These are phyloP conservation scores for Poecilobothrus nobilitatus DNA, from an alignment of 2,888 invertebrate species.

Conservation along the genomic window DNA sequence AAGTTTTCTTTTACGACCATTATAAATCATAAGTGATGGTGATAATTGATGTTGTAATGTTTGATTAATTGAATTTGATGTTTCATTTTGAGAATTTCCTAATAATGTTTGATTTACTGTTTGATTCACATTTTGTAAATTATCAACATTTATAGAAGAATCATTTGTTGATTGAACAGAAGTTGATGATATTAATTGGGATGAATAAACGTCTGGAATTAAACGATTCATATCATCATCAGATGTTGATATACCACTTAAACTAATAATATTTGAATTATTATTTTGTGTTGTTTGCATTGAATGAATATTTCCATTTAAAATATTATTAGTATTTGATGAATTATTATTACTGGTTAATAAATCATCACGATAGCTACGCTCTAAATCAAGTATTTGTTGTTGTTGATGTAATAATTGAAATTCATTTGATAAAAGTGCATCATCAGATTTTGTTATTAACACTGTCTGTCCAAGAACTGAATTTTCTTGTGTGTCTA, in stretches of 20 bases:
- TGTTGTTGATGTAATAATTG: not conserved
- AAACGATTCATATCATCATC: not conserved
- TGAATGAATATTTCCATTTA: not conserved
- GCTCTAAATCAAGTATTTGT: constrained; percentile 16
- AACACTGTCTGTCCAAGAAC: not conserved
- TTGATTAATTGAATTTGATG: not conserved
- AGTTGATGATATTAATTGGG: not conserved
- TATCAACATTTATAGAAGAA: not conserved
- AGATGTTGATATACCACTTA: constrained; percentile 21
- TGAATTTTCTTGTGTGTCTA: not conserved
- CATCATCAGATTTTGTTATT: constrained; percentile 13
- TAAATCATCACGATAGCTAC: constrained; percentile 15
- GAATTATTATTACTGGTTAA: constrained; percentile 5
- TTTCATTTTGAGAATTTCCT: not conserved
- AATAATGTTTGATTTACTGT: not conserved
- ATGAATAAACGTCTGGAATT: not conserved
- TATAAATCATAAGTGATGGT: not conserved
- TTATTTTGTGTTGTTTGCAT: constrained; percentile 5
- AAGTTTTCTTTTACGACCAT: not conserved
- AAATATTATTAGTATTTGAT: not conserved
- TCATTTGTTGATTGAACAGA: not conserved
- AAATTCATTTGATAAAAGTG: constrained; percentile 9
- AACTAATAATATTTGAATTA: not conserved
- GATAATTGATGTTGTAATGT: not conserved
- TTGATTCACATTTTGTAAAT: not conserved